These are phyloP conservation scores for Unio pictorum DNA, from an alignment of 2,888 invertebrate genomes.

Conservation along the genomic window DNA sequence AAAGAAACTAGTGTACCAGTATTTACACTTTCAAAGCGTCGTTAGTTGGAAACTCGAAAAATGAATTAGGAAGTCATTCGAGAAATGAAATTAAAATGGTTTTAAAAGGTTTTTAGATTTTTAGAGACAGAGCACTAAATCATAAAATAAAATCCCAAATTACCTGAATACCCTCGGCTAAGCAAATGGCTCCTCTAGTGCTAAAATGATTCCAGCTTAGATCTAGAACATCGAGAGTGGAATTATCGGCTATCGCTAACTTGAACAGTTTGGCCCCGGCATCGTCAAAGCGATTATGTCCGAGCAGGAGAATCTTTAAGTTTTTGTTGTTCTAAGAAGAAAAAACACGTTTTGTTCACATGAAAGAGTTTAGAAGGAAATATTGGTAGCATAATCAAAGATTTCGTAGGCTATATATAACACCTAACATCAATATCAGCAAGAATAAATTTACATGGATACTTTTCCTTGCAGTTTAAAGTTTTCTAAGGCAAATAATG, in stretches of 20 bases:
- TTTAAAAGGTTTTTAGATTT: no score
- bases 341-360: slow-evolving; percentile 7
- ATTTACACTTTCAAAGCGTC: no score
- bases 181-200: slow-evolving; percentile 53
- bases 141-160: background rate
- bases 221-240: slow-evolving; percentile 60
- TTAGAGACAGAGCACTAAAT: no score
- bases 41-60: no score
- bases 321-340: slow-evolving; percentile 55
- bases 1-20: no score
- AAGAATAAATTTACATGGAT: no score
- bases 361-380: background rate
- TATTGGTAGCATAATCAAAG: background rate
- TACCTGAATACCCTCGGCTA: slow-evolving; percentile 64
- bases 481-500: no score
- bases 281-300: slow-evolving; percentile 62
- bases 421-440: no score
- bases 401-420: background rate
- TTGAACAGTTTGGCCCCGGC: slow-evolving; percentile 52
- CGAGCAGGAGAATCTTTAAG: slow-evolving; percentile 51
- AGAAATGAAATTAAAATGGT: no score
- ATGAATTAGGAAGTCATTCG: no score
- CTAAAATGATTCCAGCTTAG: slow-evolving; percentile 68
- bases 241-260: slow-evolving; percentile 57
- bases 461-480: no score